Evolutionary conservation across 2,113 vertebrate species (phyloP), one percentile per base, ranked within the genome.

Genomic region (Eleginops maclovinus): DNA sequence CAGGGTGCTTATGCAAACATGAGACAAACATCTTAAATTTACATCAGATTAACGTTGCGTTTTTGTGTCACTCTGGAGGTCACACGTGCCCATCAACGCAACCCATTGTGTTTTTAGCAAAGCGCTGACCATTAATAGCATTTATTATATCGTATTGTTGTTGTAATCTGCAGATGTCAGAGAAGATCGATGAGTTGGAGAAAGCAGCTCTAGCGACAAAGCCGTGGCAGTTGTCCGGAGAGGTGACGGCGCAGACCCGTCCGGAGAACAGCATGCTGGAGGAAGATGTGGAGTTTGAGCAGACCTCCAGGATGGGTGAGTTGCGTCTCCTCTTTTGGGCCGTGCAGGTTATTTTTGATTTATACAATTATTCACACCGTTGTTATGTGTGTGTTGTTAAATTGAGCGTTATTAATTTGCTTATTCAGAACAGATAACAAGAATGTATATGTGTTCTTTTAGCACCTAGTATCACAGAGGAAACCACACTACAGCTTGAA

Each of bases 201-300:
- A 96, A 96, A 41, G 83, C 94, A 0, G 84, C 98, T 66, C 86
- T 99, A 70, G 91, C 87, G n/a, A 94, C 96, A 74, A 99, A 98
- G 76, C 94, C 97, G 0, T 99, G 98, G 98, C 97, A 99, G 90
- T 93, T 99, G 28, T 95, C 90, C 1, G 98, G 98, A 82, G 98
- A 99, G 87, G 96, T 97, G 82, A 95, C 94, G 0, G 96, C 94
- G 0, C 95, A 97, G 66, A 96, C 94, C 11, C 94, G 97, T 3
- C 98, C 98, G 0, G 98, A 99, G 85, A 99, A 99, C 94, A 99
- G 98, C 91, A 95, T 99, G 80, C 79, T 99, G 61, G 97, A 97
- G 67, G 98, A 99, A 88, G 94, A 96, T 0, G 81, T 99, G 1
- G 92, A 95, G 13, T 99, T 98, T 66, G 98, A 99, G 77, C 96